These are phyloP conservation scores for Tiliacea aurago DNA, from an alignment of 2,888 invertebrate species.

Conservation along the genomic window DNA sequence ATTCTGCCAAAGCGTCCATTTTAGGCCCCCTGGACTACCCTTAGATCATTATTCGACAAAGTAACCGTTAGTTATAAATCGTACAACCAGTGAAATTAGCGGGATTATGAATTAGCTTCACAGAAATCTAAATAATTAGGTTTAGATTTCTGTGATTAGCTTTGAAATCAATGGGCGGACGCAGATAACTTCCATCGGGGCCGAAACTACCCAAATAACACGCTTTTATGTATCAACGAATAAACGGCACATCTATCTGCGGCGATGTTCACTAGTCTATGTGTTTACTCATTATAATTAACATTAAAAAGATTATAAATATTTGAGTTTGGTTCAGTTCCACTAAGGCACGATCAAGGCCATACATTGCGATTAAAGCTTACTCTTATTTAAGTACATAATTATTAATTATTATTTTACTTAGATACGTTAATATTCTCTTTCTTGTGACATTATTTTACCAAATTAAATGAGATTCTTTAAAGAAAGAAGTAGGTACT, in stretches of 20 bases:
- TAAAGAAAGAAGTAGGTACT: not conserved
- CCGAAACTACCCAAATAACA: not conserved
- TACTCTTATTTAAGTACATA: conserved; percentile 65
- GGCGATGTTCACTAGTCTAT: conserved; percentile 29
- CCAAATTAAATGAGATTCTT: conserved; percentile 22
- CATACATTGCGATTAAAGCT: conserved; percentile 87
- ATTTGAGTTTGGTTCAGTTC: conserved; percentile 89
- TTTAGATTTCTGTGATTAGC: not conserved
- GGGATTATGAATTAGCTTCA: not conserved
- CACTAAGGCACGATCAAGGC: conserved; percentile 87
- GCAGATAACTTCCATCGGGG: not conserved
- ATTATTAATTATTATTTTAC: conserved; percentile 36
- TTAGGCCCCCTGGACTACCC: too few relatives aligned
- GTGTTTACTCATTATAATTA: conserved; percentile 51
- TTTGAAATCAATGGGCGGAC: not conserved
- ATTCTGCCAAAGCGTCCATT: too few relatives aligned
- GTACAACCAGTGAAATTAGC: not conserved
- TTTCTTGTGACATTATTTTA: not conserved
- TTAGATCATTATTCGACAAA: not conserved
- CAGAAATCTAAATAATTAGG: too few relatives aligned
- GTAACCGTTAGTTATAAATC: not conserved
- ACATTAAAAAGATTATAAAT: conserved; percentile 65
- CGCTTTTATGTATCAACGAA: conserved; percentile 16
- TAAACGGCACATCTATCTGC: conserved; percentile 29
- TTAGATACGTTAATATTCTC: conserved; percentile 61